Percentiles rank a stretch among this genome's conserved stretches.
phyloP scores from a whole-genome alignment of 2,797 vertebrate species.

The Micromesistius poutassou region DNA sequence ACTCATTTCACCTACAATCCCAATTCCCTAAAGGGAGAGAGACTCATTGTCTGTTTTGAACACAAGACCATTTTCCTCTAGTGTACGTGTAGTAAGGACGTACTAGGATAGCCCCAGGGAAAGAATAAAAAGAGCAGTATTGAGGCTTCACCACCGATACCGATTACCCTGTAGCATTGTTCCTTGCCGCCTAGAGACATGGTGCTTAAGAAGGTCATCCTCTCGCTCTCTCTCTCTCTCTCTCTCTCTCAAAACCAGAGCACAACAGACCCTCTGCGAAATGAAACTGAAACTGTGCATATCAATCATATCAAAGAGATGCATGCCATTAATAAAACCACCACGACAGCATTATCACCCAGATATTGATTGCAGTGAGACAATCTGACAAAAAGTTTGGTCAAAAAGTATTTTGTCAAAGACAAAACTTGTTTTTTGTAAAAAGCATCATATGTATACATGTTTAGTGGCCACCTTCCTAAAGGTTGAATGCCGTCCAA shows the following conservation, averaged over 20 bases:
- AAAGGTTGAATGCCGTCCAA: too few relatives aligned
- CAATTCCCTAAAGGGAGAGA: constrained; percentile 29
- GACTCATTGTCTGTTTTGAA: constrained; percentile 25
- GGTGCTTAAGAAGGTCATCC: constrained; percentile 24
- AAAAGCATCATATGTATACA: background rate
- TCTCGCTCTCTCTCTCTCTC: constrained; percentile 8
- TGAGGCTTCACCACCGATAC: constrained; percentile 27
- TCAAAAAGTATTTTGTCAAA: background rate
- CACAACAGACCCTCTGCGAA: background rate
- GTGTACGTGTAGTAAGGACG: constrained; percentile 34
- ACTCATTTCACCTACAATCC: constrained; percentile 32
- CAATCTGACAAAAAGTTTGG: background rate
- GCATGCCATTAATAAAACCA: background rate
- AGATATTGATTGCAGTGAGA: background rate
- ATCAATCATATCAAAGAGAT: background rate
- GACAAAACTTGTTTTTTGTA: too few relatives aligned
- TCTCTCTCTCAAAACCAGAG: background rate
- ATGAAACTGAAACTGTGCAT: background rate
- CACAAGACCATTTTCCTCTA: constrained; percentile 33
- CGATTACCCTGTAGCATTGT: constrained; percentile 30
- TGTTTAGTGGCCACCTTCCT: background rate
- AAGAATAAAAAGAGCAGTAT: constrained; percentile 24
- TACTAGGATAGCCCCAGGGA: constrained; percentile 43
- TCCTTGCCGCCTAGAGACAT: constrained; percentile 31
- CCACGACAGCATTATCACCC: background rate